A percentile compares a stretch with the other conserved stretches of the same genome.
These are phyloP conservation scores for Triplophysa bombifrons DNA, from an alignment of 2,797 vertebrate genomes.

Conservation along the genomic window DNA sequence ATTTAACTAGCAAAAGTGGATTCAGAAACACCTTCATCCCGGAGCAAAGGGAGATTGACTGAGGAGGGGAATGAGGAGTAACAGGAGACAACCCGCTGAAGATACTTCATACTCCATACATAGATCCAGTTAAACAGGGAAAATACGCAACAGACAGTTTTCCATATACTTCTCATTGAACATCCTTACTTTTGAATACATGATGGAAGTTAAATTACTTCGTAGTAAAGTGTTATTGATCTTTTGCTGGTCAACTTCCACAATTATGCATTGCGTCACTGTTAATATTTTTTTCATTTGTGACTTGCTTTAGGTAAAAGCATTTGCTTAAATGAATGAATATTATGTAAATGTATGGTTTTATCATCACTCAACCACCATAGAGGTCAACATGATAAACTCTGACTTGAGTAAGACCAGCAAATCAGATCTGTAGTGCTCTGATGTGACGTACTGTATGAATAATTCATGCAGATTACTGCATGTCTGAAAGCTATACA, in stretches of 20 bases:
- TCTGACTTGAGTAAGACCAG: conserved; percentile 17
- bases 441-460: conserved; percentile 21
- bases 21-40: background rate
- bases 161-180: background rate
- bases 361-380: background rate
- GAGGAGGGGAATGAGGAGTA: conserved; percentile 9
- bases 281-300: background rate
- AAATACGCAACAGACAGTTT: conserved; percentile 10
- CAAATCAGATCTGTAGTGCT: conserved; percentile 10
- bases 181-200: too few species aligned
- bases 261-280: background rate
- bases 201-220: too few species aligned
- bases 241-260: background rate
- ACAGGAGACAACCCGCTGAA: conserved; percentile 19
- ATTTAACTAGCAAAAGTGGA: too few species aligned
- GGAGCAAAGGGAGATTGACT: background rate
- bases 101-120: conserved; percentile 4
- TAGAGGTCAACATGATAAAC: background rate
- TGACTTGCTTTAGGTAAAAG: background rate
- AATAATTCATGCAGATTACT: conserved; percentile 39
- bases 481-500: conserved; percentile 12
- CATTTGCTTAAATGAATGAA: background rate
- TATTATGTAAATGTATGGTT: background rate
- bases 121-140: conserved; percentile 2
- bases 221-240: background rate